These are phyloP conservation scores for Drosophila navojoa DNA, from an alignment of 1,140 invertebrate genomes.

Conservation along the genomic window DNA sequence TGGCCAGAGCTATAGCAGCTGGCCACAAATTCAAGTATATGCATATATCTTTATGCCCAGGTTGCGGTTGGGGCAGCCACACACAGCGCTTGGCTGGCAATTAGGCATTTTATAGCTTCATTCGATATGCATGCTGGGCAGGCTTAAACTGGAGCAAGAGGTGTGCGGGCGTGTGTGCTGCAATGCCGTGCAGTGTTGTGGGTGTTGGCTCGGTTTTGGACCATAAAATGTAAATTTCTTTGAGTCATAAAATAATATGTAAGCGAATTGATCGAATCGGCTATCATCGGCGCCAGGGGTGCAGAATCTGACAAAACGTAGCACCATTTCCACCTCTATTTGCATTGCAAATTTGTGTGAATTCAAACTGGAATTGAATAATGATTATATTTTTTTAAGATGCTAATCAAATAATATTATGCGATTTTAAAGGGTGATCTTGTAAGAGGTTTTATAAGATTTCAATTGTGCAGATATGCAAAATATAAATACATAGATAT, in stretches of 20 bases:
- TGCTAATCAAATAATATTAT: constrained; percentile 24
- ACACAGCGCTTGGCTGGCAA: constrained; percentile 50
- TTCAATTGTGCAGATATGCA: too few relatives aligned
- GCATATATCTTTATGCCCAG: constrained; percentile 36
- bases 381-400: constrained; percentile 25
- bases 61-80: constrained; percentile 42
- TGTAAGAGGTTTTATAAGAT: too few relatives aligned
- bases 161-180: constrained; percentile 4
- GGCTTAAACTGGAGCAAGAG: constrained; percentile 8
- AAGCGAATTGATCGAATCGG: constrained; percentile 31
- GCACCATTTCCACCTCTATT: constrained; percentile 10
- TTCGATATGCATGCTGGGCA: constrained; percentile 76
- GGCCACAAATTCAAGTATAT: constrained; percentile 49
- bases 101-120: constrained; percentile 79
- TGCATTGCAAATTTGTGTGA: constrained; percentile 25
- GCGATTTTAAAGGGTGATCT: neutral
- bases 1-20: constrained; percentile 6
- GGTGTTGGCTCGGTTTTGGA: constrained; percentile 54
- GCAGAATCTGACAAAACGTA: constrained; percentile 30
- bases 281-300: constrained; percentile 14
- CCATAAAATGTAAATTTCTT: constrained; percentile 60
- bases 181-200: constrained; percentile 34
- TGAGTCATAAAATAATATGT: constrained; percentile 65
- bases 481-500: too few relatives aligned
- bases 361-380: constrained; percentile 2